Conservation (phyloP, 2,113 vertebrate genomes). For the Parotia lawesii region DNA sequence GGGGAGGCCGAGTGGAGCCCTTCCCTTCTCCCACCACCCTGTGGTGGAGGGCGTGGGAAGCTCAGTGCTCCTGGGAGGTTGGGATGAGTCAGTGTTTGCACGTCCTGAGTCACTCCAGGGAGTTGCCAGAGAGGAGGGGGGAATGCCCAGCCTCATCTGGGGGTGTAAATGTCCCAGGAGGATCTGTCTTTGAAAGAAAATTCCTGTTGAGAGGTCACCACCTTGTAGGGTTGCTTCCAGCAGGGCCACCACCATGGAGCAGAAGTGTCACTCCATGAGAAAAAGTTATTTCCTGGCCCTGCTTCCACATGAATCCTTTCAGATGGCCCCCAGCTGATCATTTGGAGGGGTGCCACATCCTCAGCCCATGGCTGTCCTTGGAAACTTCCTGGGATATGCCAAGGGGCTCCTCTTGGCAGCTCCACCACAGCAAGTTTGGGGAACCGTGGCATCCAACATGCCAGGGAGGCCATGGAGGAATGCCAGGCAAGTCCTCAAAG, state of each 20-base stretch:
- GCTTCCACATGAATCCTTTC: not conserved
- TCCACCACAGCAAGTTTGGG: not conserved
- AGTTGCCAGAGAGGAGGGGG: not conserved
- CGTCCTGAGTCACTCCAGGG: not conserved
- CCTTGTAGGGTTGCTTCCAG: not conserved
- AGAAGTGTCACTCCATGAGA: not conserved
- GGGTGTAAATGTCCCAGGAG: not conserved
- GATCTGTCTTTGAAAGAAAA: not conserved
- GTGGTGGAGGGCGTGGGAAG: rapidly evolving
- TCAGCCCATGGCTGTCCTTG: not conserved
- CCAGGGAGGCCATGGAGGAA: not conserved
- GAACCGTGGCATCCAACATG: rapidly evolving
- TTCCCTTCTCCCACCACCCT: not conserved
- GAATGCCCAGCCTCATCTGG: not conserved
- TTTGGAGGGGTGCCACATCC: not conserved
- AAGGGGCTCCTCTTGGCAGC: not conserved
- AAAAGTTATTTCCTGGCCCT: not conserved
- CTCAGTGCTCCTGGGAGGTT: not conserved
- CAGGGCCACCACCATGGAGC: not conserved
- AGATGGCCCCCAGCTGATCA: not conserved
- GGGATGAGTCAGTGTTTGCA: not conserved
- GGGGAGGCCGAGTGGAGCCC: rapidly evolving
- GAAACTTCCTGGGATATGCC: not conserved
- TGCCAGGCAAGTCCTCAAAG: not conserved
- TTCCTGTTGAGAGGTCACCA: not conserved